These are phyloP conservation scores for Sebastes taczanowskii DNA, from an alignment of 2,797 vertebrate species.

Conservation along the genomic window DNA sequence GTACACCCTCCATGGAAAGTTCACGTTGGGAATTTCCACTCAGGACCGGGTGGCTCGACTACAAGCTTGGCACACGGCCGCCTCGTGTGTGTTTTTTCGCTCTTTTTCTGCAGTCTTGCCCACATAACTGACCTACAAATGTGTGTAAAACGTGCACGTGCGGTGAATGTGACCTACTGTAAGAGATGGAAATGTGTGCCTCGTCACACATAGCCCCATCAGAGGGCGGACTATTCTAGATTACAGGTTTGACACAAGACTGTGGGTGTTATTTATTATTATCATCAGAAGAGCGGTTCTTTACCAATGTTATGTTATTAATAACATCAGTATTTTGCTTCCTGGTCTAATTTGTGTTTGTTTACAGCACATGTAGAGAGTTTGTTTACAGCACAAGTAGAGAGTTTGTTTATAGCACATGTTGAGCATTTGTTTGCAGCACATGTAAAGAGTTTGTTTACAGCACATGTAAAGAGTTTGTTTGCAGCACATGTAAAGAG, in stretches of 20 bases:
- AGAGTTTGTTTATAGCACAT: too few relatives aligned
- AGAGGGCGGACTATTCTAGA: conserved; percentile 4
- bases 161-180: conserved; percentile 37
- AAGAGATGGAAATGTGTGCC: conserved; percentile 39
- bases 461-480: too few relatives aligned
- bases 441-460: background rate
- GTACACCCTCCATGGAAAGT: conserved; percentile 61
- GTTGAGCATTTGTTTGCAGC: accelerated
- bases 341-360: background rate
- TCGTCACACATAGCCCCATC: background rate
- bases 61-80: conserved; percentile 53
- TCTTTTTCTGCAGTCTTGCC: conserved; percentile 23
- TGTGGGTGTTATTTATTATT: background rate
- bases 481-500: too few relatives aligned
- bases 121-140: conserved; percentile 66
- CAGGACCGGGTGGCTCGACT: conserved; percentile 31
- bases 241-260: background rate
- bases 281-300: background rate
- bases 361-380: background rate
- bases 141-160: conserved; percentile 58
- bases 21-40: conserved; percentile 69
- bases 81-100: conserved; percentile 28
- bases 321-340: background rate
- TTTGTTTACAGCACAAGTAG: too few relatives aligned
- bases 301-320: background rate